A percentile compares a stretch with the other conserved stretches of the same genome.
These are phyloP conservation scores for Hyposoter dolosus DNA, from an alignment of 2,888 invertebrate species.

Conservation along the genomic window DNA sequence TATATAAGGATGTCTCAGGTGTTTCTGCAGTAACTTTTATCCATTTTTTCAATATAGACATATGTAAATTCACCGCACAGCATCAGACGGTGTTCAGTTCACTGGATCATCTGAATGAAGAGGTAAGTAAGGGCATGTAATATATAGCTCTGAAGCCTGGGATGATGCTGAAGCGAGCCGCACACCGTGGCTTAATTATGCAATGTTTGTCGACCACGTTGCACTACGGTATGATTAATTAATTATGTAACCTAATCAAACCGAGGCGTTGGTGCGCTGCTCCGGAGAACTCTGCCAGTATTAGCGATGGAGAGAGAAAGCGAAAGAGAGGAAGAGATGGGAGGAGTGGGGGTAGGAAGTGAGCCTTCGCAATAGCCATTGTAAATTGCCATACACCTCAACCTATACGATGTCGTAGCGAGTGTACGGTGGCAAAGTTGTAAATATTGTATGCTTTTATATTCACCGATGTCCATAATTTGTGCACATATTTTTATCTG, in stretches of 20 bases:
- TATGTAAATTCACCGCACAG: background rate
- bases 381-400: background rate
- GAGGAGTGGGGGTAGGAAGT: background rate
- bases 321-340: background rate
- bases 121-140: constrained; percentile 9
- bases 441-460: constrained; percentile 14
- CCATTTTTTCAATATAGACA: background rate
- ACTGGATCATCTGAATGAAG: constrained; percentile 18
- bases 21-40: background rate
- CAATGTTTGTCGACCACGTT: constrained; percentile 75
- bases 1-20: background rate
- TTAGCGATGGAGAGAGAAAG: constrained; percentile 28
- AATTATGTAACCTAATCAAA: constrained; percentile 74
- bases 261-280: constrained; percentile 68
- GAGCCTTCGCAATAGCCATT: constrained; percentile 17
- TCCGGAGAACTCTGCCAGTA: constrained; percentile 40
- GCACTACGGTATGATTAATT: constrained; percentile 75
- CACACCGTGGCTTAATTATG: constrained; percentile 73
- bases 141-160: constrained; percentile 24
- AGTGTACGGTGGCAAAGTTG: constrained; percentile 22
- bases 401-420: constrained; percentile 21
- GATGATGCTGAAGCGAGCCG: constrained; percentile 50
- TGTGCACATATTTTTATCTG: constrained; percentile 4
- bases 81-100: constrained; percentile 19
- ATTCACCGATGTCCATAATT: background rate